These are phyloP conservation scores for Orthosia incerta DNA, from an alignment of 2,888 invertebrate species.

Conservation along the genomic window DNA sequence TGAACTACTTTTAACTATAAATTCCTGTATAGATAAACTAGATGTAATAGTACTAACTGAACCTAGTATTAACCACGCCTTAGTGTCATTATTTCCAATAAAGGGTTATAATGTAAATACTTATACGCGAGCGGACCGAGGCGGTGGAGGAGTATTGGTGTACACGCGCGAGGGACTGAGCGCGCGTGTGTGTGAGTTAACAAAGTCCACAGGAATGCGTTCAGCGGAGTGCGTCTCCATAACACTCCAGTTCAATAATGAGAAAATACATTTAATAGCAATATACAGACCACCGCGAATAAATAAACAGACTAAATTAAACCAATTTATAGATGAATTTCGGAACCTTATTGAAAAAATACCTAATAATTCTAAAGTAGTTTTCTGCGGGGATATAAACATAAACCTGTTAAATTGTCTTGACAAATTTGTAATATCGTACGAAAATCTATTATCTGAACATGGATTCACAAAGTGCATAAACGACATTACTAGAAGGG, in stretches of 20 bases:
- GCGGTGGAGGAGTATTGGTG: too few relatives aligned
- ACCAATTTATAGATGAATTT: too few relatives aligned
- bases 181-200: background rate
- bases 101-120: slow-evolving; percentile 1
- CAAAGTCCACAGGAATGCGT: slow-evolving; percentile 9
- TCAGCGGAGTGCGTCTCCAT: slow-evolving; percentile 32
- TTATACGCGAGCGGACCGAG: background rate
- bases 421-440: too few relatives aligned
- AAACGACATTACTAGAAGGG: too few relatives aligned
- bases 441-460: too few relatives aligned
- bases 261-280: background rate
- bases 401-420: too few relatives aligned
- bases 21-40: slow-evolving; percentile 6
- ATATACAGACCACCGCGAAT: slow-evolving; percentile 1
- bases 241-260: background rate
- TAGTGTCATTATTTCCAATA: background rate
- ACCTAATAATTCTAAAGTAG: too few relatives aligned
- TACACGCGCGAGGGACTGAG: background rate
- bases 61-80: slow-evolving; percentile 18
- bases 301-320: background rate
- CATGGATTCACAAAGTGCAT: too few relatives aligned
- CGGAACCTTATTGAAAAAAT: too few relatives aligned
- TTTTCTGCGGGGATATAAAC: too few relatives aligned
- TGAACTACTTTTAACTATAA: slow-evolving; percentile 24
- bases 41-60: slow-evolving; percentile 33